Conservation (phyloP, 2,113 vertebrate genomes). For the Cyprinodon brontotheroides region DNA sequence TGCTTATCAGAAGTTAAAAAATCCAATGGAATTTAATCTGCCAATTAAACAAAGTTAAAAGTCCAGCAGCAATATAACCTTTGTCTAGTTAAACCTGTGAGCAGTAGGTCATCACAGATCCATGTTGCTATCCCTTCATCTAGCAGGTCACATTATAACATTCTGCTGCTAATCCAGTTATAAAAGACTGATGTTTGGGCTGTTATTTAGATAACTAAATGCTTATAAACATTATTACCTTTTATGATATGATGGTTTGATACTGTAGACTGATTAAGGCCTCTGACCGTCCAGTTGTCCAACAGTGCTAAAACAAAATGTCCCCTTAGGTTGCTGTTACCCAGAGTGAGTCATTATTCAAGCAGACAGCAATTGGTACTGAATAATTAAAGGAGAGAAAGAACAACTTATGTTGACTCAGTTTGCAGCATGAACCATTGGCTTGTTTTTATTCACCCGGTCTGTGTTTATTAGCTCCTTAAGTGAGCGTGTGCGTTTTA, state of each 20-base stretch:
- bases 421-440: slow-evolving; percentile 5
- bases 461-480: slow-evolving; percentile 7
- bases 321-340: neutral
- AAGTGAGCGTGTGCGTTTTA: slow-evolving; percentile 6
- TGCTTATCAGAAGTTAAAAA: neutral
- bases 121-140: slow-evolving; percentile 11
- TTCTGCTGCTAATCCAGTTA: neutral
- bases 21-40: neutral
- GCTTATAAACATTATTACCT: neutral
- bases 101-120: slow-evolving; percentile 26
- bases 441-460: slow-evolving; percentile 17
- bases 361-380: slow-evolving; percentile 29
- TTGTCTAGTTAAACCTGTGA: slow-evolving; percentile 5
- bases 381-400: slow-evolving; percentile 52
- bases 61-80: neutral
- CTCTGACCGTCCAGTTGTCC: slow-evolving; percentile 7
- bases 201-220: neutral
- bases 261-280: neutral
- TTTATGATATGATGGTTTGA: neutral
- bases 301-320: slow-evolving; percentile 5
- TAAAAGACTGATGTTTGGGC: neutral
- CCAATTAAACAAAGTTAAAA: slow-evolving; percentile 2
- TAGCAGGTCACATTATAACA: slow-evolving; percentile 3
- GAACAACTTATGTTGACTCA: neutral
- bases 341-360: slow-evolving; percentile 31